Conservation (phyloP, 2,113 vertebrate genomes). For the Blennius ocellaris region DNA sequence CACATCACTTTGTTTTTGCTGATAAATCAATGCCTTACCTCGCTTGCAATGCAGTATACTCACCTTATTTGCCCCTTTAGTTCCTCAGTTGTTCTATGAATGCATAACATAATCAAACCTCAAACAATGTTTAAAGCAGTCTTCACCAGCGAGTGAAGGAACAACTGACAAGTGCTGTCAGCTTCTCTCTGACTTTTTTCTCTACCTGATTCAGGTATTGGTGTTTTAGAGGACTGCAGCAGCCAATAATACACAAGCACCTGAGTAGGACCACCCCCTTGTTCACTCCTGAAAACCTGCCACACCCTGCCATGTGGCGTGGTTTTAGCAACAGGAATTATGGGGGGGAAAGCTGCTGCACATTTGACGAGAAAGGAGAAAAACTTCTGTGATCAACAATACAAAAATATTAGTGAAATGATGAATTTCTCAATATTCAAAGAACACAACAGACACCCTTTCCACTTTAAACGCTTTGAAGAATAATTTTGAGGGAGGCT, state of each 20-base stretch:
- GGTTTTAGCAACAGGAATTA: constrained; percentile 17
- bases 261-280: constrained; percentile 68
- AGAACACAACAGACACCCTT: constrained; percentile 23
- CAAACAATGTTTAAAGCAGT: not conserved
- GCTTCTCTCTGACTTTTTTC: constrained; percentile 76
- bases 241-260: constrained; percentile 75
- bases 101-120: constrained; percentile 13
- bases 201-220: constrained; percentile 82
- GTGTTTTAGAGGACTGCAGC: constrained; percentile 70
- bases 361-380: not conserved
- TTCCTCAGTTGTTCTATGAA: constrained; percentile 28
- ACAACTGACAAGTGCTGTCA: constrained; percentile 44
- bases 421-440: not conserved
- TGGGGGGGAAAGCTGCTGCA: not conserved
- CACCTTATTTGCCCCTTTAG: constrained; percentile 47
- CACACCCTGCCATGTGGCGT: constrained; percentile 76
- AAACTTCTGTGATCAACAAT: constrained; percentile 2
- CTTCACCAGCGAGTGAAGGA: constrained; percentile 6
- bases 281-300: constrained; percentile 53
- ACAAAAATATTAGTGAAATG: constrained; percentile 12
- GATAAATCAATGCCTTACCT: constrained; percentile 42
- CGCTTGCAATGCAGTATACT: constrained; percentile 38
- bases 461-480: constrained; percentile 27
- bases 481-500: constrained; percentile 22
- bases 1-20: constrained; percentile 5